Base-by-base conservation (phyloP, 2,888 invertebrate genomes). In the Drosophila birchii region DNA sequence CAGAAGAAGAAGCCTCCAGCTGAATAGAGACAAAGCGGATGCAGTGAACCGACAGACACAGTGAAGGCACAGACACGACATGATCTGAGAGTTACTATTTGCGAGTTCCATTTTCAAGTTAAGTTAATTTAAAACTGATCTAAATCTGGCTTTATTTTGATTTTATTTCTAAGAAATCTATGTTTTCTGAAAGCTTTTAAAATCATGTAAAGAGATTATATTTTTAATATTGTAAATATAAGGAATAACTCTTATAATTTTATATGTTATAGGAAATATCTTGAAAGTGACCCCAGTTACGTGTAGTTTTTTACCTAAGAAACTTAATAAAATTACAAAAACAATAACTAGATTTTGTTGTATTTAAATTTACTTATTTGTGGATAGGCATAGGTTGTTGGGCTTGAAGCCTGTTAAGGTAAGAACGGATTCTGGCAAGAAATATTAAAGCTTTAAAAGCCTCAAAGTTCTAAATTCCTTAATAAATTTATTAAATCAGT, bases 1-100 rank as follows among this genome's bases (percentile, higher is more conserved):
- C 6, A 34, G 34, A 6, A 34, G 12, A 18, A 41, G 62, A 18
- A 72, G 73, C 57, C 67, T 49, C 39, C 34, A 9, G 47, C 29
- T 7, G 8, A 23, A 16, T 3, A 26, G 34, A 49, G 63, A 4
- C 39, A 26, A 49, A 43, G 64, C 67, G 45, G 36, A 56, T 70
- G 67, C 70, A 47, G 34, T 26, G 41, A 20, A 34, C 49, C 20
- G 47, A 47, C 47, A 6, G 67, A 41, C 34, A 51, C 18, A n/a
- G 16, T 36, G 26, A 38, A 5, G 39, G n/a, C 23, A 26, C 23
- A 23, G 51, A 51, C 6, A 36, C 11, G 34, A 16, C 1, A 41
- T 60, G 32, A 60, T 7, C 60, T 23, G 60, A 5, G 51, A 34
- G 20, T 20, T 51, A 20, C 3, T 26, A 7, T 16, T 9, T 34